Evolutionary conservation across 2,113 vertebrate species (phyloP).

Genomic region (Apteryx mantelli): DNA sequence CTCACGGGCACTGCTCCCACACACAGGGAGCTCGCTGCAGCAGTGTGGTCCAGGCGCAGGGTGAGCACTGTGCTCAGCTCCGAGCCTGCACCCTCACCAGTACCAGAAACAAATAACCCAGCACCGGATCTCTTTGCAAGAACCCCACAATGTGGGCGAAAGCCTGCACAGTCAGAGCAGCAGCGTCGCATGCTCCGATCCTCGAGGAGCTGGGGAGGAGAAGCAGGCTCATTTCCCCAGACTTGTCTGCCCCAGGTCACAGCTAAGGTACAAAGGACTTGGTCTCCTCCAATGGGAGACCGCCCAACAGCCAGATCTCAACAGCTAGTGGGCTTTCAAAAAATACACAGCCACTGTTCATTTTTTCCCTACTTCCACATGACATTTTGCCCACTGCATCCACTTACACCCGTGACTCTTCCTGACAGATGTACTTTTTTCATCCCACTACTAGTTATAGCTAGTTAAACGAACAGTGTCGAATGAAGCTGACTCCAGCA

Average conservation of each 20-base stretch:
- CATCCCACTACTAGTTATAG: background rate
- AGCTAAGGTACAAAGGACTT: background rate
- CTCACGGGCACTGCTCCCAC: too few species aligned
- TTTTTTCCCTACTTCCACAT: background rate
- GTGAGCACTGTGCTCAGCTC: background rate
- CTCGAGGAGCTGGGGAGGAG: background rate
- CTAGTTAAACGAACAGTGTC: background rate
- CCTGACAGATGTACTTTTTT: background rate
- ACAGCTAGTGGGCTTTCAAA: background rate
- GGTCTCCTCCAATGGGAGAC: background rate
- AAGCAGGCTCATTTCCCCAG: background rate
- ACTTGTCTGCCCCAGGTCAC: background rate
- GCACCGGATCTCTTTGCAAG: background rate
- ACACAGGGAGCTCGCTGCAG: background rate
- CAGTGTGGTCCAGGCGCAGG: background rate
- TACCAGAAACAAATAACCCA: rapidly evolving
- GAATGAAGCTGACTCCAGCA: background rate
- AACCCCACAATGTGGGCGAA: rapidly evolving
- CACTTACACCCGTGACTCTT: background rate
- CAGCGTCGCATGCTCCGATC: background rate
- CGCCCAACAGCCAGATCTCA: background rate
- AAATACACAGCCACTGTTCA: background rate
- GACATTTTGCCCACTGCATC: background rate
- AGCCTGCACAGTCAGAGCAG: rapidly evolving
- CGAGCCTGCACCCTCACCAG: background rate